Conservation (phyloP, 2,797 vertebrate species). For the Brotula barbata region DNA sequence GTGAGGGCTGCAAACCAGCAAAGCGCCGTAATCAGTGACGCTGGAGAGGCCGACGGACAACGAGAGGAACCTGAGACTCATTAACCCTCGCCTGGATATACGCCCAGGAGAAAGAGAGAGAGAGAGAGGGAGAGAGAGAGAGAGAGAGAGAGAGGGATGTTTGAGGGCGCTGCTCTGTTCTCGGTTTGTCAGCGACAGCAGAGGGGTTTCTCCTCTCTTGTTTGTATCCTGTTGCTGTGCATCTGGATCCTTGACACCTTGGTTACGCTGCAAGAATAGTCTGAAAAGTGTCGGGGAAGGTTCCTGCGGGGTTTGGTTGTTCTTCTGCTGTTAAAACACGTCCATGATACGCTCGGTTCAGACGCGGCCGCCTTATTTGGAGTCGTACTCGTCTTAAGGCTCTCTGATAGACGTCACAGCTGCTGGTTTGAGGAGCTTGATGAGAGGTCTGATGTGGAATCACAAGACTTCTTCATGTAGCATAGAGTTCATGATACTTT, state of each 20-base stretch:
- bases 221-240: not conserved
- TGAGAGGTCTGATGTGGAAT: too few relatives aligned
- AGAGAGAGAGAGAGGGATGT: not conserved
- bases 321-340: not conserved
- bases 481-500: too few relatives aligned
- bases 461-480: too few relatives aligned
- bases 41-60: constrained; percentile 3
- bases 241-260: not conserved
- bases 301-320: not conserved
- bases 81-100: constrained; percentile 23
- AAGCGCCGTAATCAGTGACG: constrained; percentile 14
- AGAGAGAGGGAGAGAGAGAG: too few relatives aligned
- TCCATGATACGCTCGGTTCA: not conserved
- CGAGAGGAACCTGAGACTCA: constrained; percentile 27
- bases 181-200: not conserved
- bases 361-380: too few relatives aligned
- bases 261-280: not conserved
- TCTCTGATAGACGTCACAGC: too few relatives aligned
- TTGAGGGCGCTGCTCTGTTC: not conserved
- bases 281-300: not conserved
- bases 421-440: too few relatives aligned
- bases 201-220: not conserved
- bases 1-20: not conserved
- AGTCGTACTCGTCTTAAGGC: too few relatives aligned
- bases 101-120: too few relatives aligned